phyloP scores from a whole-genome alignment of 2,113 vertebrate species.

The Opisthocomus hoazin region DNA sequence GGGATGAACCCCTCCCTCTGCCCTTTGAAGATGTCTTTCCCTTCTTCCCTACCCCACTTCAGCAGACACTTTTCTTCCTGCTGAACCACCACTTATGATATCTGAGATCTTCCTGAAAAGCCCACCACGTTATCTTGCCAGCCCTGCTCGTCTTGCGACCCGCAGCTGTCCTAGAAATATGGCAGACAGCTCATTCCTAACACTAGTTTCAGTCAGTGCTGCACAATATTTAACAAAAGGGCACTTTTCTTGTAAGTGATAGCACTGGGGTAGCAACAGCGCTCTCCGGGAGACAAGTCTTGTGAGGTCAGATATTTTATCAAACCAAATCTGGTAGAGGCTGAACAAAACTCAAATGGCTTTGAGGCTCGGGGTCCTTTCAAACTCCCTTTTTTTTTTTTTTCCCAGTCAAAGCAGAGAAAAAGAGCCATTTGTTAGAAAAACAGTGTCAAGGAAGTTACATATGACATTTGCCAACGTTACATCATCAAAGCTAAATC shows the following conservation, averaged over 20 bases:
- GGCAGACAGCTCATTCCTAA: background rate
- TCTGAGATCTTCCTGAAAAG: background rate
- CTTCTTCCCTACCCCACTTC: background rate
- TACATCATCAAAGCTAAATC: conserved; percentile 39
- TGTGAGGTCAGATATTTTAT: background rate
- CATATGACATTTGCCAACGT: conserved; percentile 5
- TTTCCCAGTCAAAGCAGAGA: background rate
- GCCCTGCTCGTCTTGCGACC: background rate
- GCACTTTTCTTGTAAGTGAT: background rate
- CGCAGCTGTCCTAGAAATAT: background rate
- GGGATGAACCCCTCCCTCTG: background rate
- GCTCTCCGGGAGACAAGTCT: background rate
- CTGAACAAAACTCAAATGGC: background rate
- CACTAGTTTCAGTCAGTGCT: background rate
- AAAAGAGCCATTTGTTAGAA: conserved; percentile 42
- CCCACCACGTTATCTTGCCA: background rate
- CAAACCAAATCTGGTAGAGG: background rate
- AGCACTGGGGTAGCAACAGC: background rate
- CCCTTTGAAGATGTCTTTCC: background rate
- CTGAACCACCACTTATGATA: background rate
- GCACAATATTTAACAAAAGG: background rate
- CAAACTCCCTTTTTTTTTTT: background rate
- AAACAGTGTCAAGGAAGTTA: conserved; percentile 31
- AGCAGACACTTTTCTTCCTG: background rate
- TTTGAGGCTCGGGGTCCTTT: background rate